Evolutionary conservation across 1,140 invertebrate genomes (phyloP).

Genomic region (Papilio polyxenes): DNA sequence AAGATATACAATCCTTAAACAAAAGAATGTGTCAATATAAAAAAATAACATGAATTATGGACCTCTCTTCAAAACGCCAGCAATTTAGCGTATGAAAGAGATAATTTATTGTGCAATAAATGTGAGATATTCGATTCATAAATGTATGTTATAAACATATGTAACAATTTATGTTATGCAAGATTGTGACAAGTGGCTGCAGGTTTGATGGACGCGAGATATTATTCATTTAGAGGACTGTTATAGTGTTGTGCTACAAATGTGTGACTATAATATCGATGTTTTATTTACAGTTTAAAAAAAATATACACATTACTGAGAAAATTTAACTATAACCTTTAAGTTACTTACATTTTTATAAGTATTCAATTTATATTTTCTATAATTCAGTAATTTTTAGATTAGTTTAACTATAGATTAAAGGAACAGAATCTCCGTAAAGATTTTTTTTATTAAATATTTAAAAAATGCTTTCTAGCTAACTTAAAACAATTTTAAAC

Average conservation of each 20-base stretch:
- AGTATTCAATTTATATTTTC: too few relatives aligned
- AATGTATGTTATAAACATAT: conserved; percentile 42
- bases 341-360: too few relatives aligned
- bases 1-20: background rate
- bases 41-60: background rate
- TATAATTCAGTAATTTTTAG: too few relatives aligned
- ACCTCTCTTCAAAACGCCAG: background rate
- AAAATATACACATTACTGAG: too few relatives aligned
- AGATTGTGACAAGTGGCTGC: conserved; percentile 48
- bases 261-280: conserved; percentile 40
- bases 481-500: too few relatives aligned
- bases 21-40: background rate
- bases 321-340: too few relatives aligned
- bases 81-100: background rate
- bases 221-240: conserved; percentile 43
- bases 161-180: conserved; percentile 48
- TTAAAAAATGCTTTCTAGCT: too few relatives aligned
- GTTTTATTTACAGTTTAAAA: conserved; percentile 32
- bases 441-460: too few relatives aligned
- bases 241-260: conserved; percentile 41
- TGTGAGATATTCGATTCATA: conserved; percentile 11
- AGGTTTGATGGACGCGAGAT: conserved; percentile 43
- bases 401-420: too few relatives aligned
- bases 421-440: too few relatives aligned
- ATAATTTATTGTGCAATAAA: conserved; percentile 16